A percentile compares a stretch with the other conserved stretches of the same genome.
Conservation (phyloP, 2,797 vertebrate species). For the Coluber constrictor region DNA sequence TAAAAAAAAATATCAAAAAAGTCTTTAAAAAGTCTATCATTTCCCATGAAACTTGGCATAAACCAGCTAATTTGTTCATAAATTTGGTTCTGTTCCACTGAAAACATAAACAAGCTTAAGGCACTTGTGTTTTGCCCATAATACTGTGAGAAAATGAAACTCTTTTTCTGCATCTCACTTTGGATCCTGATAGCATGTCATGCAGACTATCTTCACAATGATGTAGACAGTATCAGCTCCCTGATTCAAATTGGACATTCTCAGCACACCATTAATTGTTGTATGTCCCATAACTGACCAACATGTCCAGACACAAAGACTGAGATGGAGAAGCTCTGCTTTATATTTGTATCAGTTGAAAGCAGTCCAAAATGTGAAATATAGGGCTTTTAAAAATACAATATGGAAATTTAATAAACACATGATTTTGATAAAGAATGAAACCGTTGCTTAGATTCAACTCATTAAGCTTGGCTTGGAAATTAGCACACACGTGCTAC, state of each 20-base stretch:
- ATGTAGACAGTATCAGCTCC: not conserved
- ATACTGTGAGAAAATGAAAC: not conserved
- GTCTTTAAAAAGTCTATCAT: not conserved
- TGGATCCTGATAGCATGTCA: not conserved
- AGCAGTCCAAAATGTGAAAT: not conserved
- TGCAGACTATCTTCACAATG: not conserved
- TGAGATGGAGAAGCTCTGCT: not conserved
- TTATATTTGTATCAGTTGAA: not conserved
- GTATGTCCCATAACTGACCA: not conserved
- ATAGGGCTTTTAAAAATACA: not conserved
- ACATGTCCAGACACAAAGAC: not conserved
- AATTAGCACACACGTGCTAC: not conserved
- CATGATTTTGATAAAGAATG: not conserved
- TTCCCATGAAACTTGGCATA: not conserved
- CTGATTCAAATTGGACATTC: not conserved
- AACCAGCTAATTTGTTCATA: not conserved
- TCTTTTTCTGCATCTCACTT: not conserved
- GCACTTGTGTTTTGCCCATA: not conserved
- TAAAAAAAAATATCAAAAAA: not conserved
- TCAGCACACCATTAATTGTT: not conserved
- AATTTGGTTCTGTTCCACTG: not conserved
- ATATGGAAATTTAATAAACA: not conserved
- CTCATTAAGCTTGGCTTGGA: not conserved
- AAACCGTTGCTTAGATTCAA: not conserved
- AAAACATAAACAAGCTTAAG: not conserved